Evolutionary conservation across 2,797 vertebrate genomes (phyloP), one percentile per base, ranked within the genome.

Genomic region (Threskiornis aethiopicus): DNA sequence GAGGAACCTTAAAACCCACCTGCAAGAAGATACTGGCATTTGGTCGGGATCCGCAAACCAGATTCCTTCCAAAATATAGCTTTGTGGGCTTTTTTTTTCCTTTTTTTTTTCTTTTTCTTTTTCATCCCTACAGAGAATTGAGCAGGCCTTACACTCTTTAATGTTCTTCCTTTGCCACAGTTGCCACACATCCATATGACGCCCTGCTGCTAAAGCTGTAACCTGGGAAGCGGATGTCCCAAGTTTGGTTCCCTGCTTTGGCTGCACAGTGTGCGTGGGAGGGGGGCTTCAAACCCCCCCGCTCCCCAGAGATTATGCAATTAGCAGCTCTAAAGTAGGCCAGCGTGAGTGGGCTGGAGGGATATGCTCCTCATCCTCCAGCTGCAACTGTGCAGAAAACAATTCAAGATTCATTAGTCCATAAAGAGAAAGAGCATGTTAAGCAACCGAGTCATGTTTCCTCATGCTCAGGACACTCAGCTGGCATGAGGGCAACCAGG

Each of bases 241-340:
- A 9, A 42, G 17, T 39, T 16, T 44, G 29, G n/a, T 22, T 72
- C 35, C 28, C 39, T 33, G 26, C 39, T 88, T 46, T 72, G 78
- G 29, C 51, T 72, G 69, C 26, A 22, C 25, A 29, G 33, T 10
- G 25, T 52, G n/a, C 0, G 4, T 87, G 44, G 73, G 57, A 66
- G 62, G 31, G 86, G 89, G 87, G 42, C 29, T 94, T 51, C 44
- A 44, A 4, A 16, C 15, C 52, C 25, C 31, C 14, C 28, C 16
- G 4, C 11, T 42, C 41, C 52, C 33, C 35, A 6, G 59, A 37
- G 58, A 37, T 76, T 58, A 41, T 77, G 70, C 55, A 87, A 58
- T 72, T 70, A 95, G 41, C 47, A 95, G 44, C 78, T 73, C 70
- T 80, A 52, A 94, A 95, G 51, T 89, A 93, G 90, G 78, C 89